Conservation (phyloP, 2,113 vertebrate species). For the Helogale parvula region DNA sequence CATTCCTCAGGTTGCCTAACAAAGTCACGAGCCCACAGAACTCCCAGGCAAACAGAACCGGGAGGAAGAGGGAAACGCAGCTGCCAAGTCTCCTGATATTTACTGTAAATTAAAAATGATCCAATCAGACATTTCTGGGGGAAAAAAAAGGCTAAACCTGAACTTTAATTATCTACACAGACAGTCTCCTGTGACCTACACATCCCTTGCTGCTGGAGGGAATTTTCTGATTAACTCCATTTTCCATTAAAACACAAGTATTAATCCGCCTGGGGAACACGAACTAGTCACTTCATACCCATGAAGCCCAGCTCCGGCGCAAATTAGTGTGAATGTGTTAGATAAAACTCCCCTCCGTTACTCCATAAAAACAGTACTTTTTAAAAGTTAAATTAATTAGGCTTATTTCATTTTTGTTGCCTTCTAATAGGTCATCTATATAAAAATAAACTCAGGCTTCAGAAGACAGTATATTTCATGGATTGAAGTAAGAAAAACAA, state of each 20-base stretch:
- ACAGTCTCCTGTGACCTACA: background rate
- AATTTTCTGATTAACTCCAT: slow-evolving; percentile 15
- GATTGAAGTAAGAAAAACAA: background rate
- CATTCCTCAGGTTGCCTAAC: fast-evolving
- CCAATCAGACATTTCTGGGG: background rate
- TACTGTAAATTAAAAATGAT: background rate
- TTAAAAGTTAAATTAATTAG: slow-evolving; percentile 32
- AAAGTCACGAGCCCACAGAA: fast-evolving
- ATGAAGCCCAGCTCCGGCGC: background rate
- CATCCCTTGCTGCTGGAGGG: background rate
- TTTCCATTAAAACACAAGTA: slow-evolving; percentile 42
- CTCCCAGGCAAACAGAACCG: background rate
- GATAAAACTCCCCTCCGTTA: background rate
- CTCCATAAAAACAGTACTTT: background rate
- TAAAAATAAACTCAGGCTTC: background rate
- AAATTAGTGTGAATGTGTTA: background rate
- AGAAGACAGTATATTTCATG: background rate
- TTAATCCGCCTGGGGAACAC: background rate
- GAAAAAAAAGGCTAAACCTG: background rate
- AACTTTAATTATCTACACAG: slow-evolving; percentile 34
- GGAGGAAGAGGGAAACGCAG: background rate
- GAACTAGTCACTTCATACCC: background rate
- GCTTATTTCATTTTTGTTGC: slow-evolving; percentile 33
- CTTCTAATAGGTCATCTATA: slow-evolving; percentile 10
- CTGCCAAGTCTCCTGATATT: background rate